Base-by-base conservation (phyloP, 2,888 invertebrate species). In the Cynaeus angustus region DNA sequence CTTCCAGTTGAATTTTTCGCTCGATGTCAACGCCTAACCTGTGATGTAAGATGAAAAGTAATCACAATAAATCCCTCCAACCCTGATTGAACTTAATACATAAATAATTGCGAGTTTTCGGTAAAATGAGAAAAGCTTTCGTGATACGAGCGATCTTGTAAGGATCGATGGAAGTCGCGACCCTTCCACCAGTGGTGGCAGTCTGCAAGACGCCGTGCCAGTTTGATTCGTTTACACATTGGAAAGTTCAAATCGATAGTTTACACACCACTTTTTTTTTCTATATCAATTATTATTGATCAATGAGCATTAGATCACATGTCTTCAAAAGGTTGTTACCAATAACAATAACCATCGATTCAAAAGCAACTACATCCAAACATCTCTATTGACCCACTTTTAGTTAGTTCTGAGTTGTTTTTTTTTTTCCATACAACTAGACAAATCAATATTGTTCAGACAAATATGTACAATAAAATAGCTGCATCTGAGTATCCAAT, bases 201-300 rank as follows among this genome's bases (percentile, higher is more conserved):
- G 67, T 61, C 64, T 71, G 61, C 68, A 65, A 68, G 70, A 71
- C 70, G 68, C 68, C 70, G 66, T 68, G 68, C 70, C 56, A 56
- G 56, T 38, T 61, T 62, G 48, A 50, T 28, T 50, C 48, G 48
- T 50, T 50, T 28, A 8, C 8, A 46, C 14, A 16, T 46, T 4
- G 16, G 21, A 38, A 37, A 14, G 37, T 55, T 28, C 56, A 5
- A 21, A 56, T 43, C 38, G 41, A 56, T 56, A 41, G 41, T 56
- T 56, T 43, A 41, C 4, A 37, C n/a, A n/a, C 21, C 4, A 21
- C 21, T 21, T 21, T 21, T 4, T 21, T 21, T 21, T 21, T 4
- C 4, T 4, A 21, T 1, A 21, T 21, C 21, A 21, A 21, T 21
- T 21, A 21, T 21, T 21, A 21, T 1, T 21, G 21, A 21, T 21